These are phyloP conservation scores for Castor canadensis DNA, from an alignment of 2,113 vertebrate genomes.

Conservation along the genomic window DNA sequence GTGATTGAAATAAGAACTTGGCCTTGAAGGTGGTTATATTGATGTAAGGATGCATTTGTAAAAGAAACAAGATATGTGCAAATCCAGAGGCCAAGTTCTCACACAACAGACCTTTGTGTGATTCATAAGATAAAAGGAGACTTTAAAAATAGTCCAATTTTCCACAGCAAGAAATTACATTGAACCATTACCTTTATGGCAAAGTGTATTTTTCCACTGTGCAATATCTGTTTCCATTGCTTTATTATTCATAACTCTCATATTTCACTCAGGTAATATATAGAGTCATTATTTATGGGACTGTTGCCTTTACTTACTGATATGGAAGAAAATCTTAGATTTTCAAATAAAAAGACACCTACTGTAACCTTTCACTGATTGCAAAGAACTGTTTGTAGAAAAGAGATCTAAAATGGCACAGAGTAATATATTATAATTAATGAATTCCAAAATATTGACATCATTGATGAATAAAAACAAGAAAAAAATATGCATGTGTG, in stretches of 20 bases:
- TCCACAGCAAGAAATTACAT: constrained; percentile 65
- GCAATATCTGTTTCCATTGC: constrained; percentile 79
- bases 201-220: constrained; percentile 74
- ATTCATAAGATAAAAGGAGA: constrained; percentile 63
- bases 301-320: constrained; percentile 58
- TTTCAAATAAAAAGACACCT: constrained; percentile 21
- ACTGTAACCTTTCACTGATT: not conserved
- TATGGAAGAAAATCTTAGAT: not conserved
- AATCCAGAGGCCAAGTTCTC: constrained; percentile 48
- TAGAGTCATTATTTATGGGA: constrained; percentile 67
- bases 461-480: constrained; percentile 21
- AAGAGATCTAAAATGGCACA: constrained; percentile 43
- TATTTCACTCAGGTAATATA: constrained; percentile 63
- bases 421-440: constrained; percentile 67
- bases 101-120: constrained; percentile 68
- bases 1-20: constrained; percentile 40
- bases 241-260: constrained; percentile 67
- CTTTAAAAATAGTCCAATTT: constrained; percentile 41
- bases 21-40: not conserved
- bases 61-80: constrained; percentile 67
- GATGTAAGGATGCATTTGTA: constrained; percentile 53
- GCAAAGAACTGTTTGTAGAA: constrained; percentile 60
- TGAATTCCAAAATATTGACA: constrained; percentile 52
- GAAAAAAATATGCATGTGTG: not conserved
- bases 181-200: constrained; percentile 63